Evolutionary conservation across 2,113 vertebrate species (phyloP).

Genomic region (Dasyprocta punctata): DNA sequence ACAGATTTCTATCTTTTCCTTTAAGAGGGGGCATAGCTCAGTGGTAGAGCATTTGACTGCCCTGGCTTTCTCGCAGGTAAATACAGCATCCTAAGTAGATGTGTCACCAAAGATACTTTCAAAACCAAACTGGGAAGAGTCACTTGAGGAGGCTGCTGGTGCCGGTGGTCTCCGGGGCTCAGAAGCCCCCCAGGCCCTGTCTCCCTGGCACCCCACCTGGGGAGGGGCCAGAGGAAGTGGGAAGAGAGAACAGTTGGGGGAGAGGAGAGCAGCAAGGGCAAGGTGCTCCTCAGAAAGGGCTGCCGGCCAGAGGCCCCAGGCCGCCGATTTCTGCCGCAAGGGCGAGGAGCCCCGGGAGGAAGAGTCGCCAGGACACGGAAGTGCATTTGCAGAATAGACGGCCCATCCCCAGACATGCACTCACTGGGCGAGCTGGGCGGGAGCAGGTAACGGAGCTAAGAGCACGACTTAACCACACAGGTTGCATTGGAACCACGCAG

Average conservation of each 20-base stretch:
- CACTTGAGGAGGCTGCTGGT: slow-evolving; percentile 68
- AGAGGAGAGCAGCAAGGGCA: too few species aligned
- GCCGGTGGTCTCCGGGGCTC: slow-evolving; percentile 33
- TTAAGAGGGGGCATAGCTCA: too few species aligned
- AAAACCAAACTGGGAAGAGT: slow-evolving; percentile 75
- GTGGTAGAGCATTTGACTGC: too few species aligned
- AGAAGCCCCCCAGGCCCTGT: neutral
- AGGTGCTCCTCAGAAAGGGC: neutral
- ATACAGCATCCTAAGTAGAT: slow-evolving; percentile 65
- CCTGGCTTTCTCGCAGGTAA: slow-evolving; percentile 73
- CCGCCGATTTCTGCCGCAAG: rapidly evolving
- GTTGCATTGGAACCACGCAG: neutral
- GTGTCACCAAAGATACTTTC: slow-evolving; percentile 58
- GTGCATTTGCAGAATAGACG: neutral
- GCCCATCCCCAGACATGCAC: rapidly evolving
- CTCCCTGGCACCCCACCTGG: neutral
- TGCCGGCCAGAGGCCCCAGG: neutral
- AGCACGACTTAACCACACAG: rapidly evolving
- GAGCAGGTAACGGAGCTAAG: neutral
- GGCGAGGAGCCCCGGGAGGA: too few species aligned
- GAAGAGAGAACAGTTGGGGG: neutral
- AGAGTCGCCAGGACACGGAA: neutral
- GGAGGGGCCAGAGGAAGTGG: neutral
- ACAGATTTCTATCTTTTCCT: too few species aligned
- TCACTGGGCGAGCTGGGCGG: neutral